Evolutionary conservation across 2,888 invertebrate species (phyloP), one percentile per base, ranked within the genome.

Genomic region (Dione juno): DNA sequence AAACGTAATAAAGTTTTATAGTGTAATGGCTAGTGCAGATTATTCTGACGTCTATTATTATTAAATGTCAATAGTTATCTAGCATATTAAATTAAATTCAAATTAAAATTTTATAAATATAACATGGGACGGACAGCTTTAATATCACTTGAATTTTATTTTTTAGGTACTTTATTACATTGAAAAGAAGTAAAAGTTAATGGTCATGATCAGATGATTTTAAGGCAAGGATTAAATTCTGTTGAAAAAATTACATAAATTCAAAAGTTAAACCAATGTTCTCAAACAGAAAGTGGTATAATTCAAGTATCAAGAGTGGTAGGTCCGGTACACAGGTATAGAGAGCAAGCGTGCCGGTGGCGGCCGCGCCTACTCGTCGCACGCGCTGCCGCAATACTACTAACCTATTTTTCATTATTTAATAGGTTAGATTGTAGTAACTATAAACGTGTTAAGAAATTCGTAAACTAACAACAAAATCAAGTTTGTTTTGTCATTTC

Each of bases 341-440:
- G 74, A 75, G 76, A 77, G 79, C 80, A 74, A 80, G 80, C 80
- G 80, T 79, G 81, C 81, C 84, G 80, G 82, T 81, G 79, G 80
- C 80, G 79, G 83, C 84, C 86, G 85, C 86, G 84, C 86, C 86
- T 83, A 80, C 75, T 79, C 80, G 77, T 78, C 83, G 84, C 82
- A 81, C 84, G 84, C 84, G 85, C 86, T 79, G 78, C 76, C 70
- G 77, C 74, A 77, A 76, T 77, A 77, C 76, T 77, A 79, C 76
- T 77, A 79, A 79, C 79, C 81, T 81, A 81, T 82, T 79, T 81
- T 82, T 82, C 81, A 77, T 79, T 79, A 77, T 80, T 79, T 80
- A 79, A 81, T 80, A 81, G 81, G 81, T 81, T 80, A 80, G 76
- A 79, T 76, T 74, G 72, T 75, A 74, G 72, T 75, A 74, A 74